Evolutionary conservation across 1,140 invertebrate genomes (phyloP).

Genomic region (Mizuhopecten yessoensis): DNA sequence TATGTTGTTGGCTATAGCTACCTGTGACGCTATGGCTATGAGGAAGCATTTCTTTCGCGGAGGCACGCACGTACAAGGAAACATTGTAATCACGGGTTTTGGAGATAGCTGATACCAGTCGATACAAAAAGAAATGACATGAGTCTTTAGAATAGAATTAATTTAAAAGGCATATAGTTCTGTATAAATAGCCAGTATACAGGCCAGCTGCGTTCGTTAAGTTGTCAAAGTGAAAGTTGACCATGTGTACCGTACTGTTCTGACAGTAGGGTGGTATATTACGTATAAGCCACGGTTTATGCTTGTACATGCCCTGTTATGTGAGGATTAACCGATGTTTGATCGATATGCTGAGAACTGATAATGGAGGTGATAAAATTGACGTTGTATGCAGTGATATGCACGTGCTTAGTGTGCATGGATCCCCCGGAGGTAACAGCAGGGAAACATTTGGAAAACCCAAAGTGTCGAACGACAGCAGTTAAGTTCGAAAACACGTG

Average conservation of each 20-base stretch:
- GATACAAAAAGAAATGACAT: neutral
- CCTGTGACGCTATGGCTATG: neutral
- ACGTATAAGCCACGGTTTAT: neutral
- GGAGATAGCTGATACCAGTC: neutral
- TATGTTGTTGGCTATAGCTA: too few relatives aligned
- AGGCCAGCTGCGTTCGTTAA: neutral
- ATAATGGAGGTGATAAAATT: neutral
- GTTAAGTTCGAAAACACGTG: neutral
- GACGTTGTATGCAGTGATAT: neutral
- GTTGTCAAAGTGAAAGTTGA: neutral
- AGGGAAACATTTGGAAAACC: neutral
- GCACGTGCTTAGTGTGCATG: neutral
- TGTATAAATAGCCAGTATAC: neutral
- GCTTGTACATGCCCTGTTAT: neutral
- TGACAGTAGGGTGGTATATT: too few relatives aligned
- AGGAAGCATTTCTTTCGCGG: neutral
- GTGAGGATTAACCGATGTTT: neutral
- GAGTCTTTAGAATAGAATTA: neutral
- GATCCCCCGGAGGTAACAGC: neutral
- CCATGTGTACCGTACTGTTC: neutral
- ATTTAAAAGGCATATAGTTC: neutral
- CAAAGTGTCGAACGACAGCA: neutral
- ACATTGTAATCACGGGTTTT: neutral
- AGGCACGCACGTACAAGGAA: neutral
- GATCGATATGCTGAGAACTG: neutral